Conservation (phyloP, 2,113 vertebrate species). For the Ondatra zibethicus region DNA sequence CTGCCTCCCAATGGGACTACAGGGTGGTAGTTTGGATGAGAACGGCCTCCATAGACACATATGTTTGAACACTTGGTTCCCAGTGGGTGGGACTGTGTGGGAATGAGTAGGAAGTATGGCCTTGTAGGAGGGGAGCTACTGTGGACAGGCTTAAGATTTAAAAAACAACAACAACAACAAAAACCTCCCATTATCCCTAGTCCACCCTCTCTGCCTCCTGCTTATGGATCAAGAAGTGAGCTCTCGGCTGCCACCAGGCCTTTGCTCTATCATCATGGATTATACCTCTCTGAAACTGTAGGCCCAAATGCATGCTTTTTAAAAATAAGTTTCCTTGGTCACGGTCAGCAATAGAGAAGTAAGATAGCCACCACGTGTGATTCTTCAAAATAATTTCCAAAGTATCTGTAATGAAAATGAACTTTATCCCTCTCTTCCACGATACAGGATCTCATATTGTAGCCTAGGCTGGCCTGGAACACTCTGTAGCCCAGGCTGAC, state of each 20-base stretch:
- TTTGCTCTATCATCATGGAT: not conserved
- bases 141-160: not conserved
- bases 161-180: no score
- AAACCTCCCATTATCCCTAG: not conserved
- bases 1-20: not conserved
- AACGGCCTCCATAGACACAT: not conserved
- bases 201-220: not conserved
- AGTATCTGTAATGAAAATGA: not conserved
- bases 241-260: not conserved
- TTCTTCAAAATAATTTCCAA: slow-evolving; percentile 34
- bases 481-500: not conserved
- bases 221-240: not conserved
- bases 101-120: not conserved
- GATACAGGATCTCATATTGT: not conserved
- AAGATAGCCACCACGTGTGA: not conserved
- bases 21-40: no score
- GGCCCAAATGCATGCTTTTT: not conserved
- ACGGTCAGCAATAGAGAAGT: not conserved
- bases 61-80: not conserved
- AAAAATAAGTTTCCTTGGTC: not conserved
- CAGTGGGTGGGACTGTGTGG: not conserved
- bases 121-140: not conserved
- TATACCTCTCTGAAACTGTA: not conserved
- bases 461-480: not conserved
- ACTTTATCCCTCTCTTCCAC: no score